Conservation (phyloP, 2,797 vertebrate genomes). For the Discoglossus pictus region DNA sequence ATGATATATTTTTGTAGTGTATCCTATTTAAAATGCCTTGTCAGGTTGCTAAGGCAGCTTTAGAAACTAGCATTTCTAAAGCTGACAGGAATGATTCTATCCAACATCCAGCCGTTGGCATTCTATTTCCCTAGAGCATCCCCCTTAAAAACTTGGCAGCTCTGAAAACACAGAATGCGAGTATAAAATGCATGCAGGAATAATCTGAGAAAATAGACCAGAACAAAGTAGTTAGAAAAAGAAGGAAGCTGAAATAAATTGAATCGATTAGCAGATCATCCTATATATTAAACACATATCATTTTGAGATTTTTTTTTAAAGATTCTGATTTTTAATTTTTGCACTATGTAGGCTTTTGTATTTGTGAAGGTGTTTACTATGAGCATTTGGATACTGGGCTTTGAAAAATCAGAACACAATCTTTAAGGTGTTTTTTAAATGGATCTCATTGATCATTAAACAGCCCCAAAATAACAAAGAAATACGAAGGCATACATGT, state of each 20-base stretch:
- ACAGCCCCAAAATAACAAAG: too few relatives aligned
- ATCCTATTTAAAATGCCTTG: slow-evolving; percentile 48
- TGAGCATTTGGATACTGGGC: too few relatives aligned
- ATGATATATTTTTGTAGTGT: slow-evolving; percentile 47
- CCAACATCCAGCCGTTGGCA: slow-evolving; percentile 48
- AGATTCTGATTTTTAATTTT: too few relatives aligned
- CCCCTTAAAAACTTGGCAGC: slow-evolving; percentile 47
- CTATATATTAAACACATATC: too few relatives aligned
- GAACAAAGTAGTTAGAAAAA: slow-evolving; percentile 21
- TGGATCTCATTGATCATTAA: too few relatives aligned
- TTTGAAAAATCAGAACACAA: too few relatives aligned
- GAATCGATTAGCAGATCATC: neutral
- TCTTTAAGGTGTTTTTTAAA: too few relatives aligned
- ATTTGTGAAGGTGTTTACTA: too few relatives aligned
- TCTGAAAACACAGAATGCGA: slow-evolving; percentile 33
- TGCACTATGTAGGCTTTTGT: too few relatives aligned
- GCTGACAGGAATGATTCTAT: slow-evolving; percentile 51
- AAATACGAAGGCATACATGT: too few relatives aligned
- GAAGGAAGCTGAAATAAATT: neutral
- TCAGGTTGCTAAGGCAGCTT: slow-evolving; percentile 50
- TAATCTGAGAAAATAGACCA: slow-evolving; percentile 28
- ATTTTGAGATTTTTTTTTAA: too few relatives aligned
- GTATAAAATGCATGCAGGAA: slow-evolving; percentile 34
- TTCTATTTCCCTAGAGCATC: slow-evolving; percentile 48
- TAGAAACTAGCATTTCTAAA: slow-evolving; percentile 48